These are phyloP conservation scores for Parelbella ahira DNA, from an alignment of 2,888 invertebrate species.

Conservation along the genomic window DNA sequence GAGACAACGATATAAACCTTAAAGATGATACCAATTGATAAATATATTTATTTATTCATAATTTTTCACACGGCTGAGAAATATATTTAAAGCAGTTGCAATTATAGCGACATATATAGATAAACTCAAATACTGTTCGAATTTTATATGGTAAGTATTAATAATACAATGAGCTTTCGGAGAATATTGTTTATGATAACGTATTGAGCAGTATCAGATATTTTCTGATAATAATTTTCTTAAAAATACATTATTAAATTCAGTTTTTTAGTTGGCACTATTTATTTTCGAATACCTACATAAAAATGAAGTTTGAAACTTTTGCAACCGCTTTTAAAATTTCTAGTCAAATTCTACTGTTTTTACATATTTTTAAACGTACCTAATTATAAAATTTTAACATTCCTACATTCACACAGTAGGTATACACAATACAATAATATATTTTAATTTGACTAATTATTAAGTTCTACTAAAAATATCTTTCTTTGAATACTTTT, in stretches of 20 bases:
- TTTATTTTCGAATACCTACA: too few relatives aligned
- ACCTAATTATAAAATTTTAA: conserved; percentile 21
- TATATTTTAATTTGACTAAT: conserved; percentile 12
- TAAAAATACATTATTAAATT: too few relatives aligned
- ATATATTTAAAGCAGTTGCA: neutral
- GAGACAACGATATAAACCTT: too few relatives aligned
- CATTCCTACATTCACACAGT: conserved; percentile 17
- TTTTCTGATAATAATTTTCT: too few relatives aligned
- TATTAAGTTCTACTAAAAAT: conserved; percentile 12
- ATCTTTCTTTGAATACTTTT: conserved; percentile 23
- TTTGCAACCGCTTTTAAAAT: neutral
- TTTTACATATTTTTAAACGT: neutral
- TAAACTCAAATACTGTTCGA: too few relatives aligned
- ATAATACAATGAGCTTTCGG: too few relatives aligned
- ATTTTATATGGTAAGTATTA: too few relatives aligned
- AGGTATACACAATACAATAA: conserved; percentile 7
- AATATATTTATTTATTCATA: conserved; percentile 16
- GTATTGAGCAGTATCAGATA: too few relatives aligned
- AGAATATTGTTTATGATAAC: too few relatives aligned
- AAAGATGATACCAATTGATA: too few relatives aligned
- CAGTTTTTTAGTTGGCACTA: too few relatives aligned
- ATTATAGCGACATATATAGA: neutral
- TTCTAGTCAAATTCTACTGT: neutral
- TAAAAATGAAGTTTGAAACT: neutral
- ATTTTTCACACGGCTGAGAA: conserved; percentile 4